phyloP scores from a whole-genome alignment of 2,888 invertebrate genomes.

The Chymomyza amoena region DNA sequence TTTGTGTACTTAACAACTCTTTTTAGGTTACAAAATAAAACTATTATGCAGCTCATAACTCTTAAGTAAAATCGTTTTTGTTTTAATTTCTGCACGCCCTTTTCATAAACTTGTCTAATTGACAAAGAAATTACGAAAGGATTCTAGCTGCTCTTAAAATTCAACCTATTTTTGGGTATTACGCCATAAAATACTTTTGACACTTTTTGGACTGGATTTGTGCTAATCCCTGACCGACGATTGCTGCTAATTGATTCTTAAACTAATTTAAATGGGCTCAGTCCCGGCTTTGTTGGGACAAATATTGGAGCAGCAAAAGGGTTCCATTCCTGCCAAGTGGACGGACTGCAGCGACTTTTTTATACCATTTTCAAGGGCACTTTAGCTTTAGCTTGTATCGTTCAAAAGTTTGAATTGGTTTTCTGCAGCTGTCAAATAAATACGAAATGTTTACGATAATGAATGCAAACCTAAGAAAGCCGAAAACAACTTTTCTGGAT shows the following conservation, averaged over 20 bases:
- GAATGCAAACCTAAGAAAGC: too few relatives aligned
- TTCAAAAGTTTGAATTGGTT: neutral
- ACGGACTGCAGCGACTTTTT: too few relatives aligned
- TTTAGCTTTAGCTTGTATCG: neutral
- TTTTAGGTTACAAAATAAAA: neutral
- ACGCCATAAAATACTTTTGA: slow-evolving; percentile 37
- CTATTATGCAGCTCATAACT: too few relatives aligned
- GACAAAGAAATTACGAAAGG: neutral
- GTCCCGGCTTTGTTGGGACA: slow-evolving; percentile 5
- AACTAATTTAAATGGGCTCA: slow-evolving; percentile 61
- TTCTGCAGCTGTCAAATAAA: neutral
- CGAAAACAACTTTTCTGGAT: too few relatives aligned
- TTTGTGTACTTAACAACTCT: neutral
- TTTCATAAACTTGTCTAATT: neutral
- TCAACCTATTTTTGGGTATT: neutral
- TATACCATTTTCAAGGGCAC: too few relatives aligned
- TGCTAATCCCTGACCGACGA: slow-evolving; percentile 44
- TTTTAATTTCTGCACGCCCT: too few relatives aligned
- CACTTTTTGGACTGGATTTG: slow-evolving; percentile 65
- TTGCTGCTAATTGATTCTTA: slow-evolving; percentile 59
- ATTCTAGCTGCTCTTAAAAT: neutral
- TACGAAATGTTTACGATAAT: neutral
- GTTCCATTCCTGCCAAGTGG: neutral
- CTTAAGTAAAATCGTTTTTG: too few relatives aligned
- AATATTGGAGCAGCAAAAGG: neutral